Conservation (phyloP, 2,888 invertebrate genomes). For the Lithophane socia region DNA sequence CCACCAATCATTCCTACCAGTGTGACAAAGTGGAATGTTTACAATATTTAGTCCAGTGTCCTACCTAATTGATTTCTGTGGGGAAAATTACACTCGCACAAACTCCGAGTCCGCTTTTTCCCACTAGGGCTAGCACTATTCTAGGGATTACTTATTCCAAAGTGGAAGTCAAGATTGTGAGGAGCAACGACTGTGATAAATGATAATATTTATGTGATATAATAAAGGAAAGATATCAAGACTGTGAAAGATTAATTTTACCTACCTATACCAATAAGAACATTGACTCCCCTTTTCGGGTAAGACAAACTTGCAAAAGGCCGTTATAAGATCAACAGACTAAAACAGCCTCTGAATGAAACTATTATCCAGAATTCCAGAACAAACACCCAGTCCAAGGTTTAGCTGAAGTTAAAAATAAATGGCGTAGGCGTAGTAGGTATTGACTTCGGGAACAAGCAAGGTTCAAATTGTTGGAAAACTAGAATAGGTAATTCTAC, state of each 20-base stretch:
- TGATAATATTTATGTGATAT: background rate
- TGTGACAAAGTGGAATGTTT: background rate
- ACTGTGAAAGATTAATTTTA: background rate
- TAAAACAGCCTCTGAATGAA: slow-evolving; percentile 20
- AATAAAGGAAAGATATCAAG: background rate
- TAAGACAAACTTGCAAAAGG: slow-evolving; percentile 9
- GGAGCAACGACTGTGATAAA: background rate
- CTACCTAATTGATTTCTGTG: background rate
- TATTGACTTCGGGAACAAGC: slow-evolving; percentile 33
- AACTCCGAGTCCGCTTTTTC: too few species aligned
- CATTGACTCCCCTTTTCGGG: background rate
- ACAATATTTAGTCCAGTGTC: background rate
- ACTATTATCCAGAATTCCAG: slow-evolving; percentile 20
- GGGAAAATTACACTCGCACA: background rate
- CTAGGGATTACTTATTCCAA: background rate
- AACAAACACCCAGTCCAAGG: slow-evolving; percentile 19
- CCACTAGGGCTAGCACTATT: background rate
- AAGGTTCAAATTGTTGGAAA: slow-evolving; percentile 25
- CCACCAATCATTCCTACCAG: background rate
- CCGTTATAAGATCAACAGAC: slow-evolving; percentile 12
- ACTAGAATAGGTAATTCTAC: slow-evolving; percentile 1
- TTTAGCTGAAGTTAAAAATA: slow-evolving; percentile 47
- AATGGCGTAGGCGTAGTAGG: slow-evolving; percentile 32
- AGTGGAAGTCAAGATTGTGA: background rate
- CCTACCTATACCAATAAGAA: background rate